Evolutionary conservation across 2,113 vertebrate genomes (phyloP).

Genomic region (Chaetorhynchus papuensis): DNA sequence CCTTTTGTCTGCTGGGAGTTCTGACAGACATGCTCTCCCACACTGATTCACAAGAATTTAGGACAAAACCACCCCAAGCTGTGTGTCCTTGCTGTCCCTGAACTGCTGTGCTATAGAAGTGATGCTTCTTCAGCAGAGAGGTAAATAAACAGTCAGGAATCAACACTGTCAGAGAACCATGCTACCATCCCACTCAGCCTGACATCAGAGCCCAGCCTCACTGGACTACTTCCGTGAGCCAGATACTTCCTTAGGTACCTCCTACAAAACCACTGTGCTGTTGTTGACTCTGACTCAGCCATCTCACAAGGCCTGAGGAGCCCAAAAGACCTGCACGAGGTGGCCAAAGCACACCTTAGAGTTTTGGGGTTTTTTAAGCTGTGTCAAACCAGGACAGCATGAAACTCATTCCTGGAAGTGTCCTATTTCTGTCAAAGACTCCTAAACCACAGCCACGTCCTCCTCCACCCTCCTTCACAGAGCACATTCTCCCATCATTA

Average conservation of each 20-base stretch:
- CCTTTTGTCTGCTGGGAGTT: not conserved
- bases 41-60: not conserved
- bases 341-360: not conserved
- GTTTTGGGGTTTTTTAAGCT: not conserved
- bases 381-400: not conserved
- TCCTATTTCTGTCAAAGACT: not conserved
- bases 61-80: not conserved
- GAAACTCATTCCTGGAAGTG: not conserved
- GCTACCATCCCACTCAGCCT: not conserved
- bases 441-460: not conserved
- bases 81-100: not conserved
- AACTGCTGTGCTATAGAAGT: not conserved
- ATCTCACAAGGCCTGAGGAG: not conserved
- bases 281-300: not conserved
- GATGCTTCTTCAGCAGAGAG: not conserved
- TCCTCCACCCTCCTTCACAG: not conserved
- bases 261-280: not conserved
- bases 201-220: not conserved
- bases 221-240: not conserved
- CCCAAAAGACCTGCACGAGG: not conserved
- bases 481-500: not conserved
- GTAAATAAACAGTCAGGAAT: not conserved
- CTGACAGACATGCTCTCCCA: not conserved
- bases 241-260: not conserved
- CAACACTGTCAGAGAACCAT: not conserved